These are phyloP conservation scores for Oligia latruncula DNA, from an alignment of 2,888 invertebrate genomes.

Conservation along the genomic window DNA sequence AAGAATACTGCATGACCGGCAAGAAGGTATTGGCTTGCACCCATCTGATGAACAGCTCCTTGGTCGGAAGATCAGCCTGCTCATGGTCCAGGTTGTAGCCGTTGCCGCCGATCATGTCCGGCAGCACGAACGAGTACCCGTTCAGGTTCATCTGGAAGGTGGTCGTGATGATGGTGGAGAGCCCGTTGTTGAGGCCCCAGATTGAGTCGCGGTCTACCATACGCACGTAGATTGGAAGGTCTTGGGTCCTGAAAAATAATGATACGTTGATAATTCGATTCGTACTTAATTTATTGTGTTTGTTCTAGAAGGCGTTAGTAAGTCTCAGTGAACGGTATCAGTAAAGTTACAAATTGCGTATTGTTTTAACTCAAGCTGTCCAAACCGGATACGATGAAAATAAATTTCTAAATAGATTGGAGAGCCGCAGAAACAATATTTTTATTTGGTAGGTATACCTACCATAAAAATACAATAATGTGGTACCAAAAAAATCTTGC, in stretches of 20 bases:
- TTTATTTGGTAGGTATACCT: no score
- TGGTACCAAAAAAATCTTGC: no score
- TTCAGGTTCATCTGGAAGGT: slow-evolving; percentile 91
- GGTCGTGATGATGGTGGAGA: slow-evolving; percentile 93
- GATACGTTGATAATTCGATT: background rate
- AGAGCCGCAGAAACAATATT: no score
- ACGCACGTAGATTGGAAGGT: slow-evolving; percentile 92
- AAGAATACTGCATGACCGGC: slow-evolving; percentile 95
- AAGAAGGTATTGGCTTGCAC: slow-evolving; percentile 94
- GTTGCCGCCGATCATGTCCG: slow-evolving; percentile 95
- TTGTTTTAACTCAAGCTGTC: background rate
- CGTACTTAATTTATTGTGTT: background rate
- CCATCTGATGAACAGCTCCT: slow-evolving; percentile 94
- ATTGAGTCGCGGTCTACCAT: slow-evolving; percentile 94
- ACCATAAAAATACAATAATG: no score
- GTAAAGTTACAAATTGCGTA: background rate
- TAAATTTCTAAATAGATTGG: no score
- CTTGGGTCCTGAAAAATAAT: slow-evolving; percentile 90
- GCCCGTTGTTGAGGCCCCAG: slow-evolving; percentile 93
- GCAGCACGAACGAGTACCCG: slow-evolving; percentile 93
- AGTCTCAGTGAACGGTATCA: background rate
- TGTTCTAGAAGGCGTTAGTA: background rate
- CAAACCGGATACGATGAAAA: no score
- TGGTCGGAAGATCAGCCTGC: slow-evolving; percentile 87
- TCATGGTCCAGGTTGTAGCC: slow-evolving; percentile 88